phyloP scores from a whole-genome alignment of 1,140 invertebrate genomes.

The Lepidurus couesii region DNA sequence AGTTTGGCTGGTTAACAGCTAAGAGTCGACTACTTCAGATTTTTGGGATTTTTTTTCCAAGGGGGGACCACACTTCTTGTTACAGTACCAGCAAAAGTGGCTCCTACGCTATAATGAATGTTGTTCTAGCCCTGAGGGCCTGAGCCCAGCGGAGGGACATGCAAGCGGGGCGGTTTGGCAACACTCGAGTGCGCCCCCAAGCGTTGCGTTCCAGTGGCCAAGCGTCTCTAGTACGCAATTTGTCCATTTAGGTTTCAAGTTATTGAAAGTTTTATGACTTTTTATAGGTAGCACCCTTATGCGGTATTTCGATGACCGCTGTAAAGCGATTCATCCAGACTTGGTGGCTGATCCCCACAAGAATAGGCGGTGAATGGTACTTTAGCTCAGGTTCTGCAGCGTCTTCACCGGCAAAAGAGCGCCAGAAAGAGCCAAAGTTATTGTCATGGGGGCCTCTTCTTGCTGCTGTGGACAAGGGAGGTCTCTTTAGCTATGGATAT shows the following conservation, averaged over 20 bases:
- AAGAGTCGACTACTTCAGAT: too few relatives aligned
- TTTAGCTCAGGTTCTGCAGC: background rate
- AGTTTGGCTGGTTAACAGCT: too few relatives aligned
- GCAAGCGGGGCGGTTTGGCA: too few relatives aligned
- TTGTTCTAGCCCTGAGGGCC: too few relatives aligned
- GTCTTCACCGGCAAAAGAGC: background rate
- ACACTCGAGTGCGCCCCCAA: too few relatives aligned
- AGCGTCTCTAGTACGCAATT: background rate
- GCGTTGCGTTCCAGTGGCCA: background rate
- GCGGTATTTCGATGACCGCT: conserved; percentile 21
- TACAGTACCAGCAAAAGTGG: too few relatives aligned
- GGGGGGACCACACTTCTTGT: too few relatives aligned
- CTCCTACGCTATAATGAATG: too few relatives aligned
- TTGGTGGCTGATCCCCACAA: background rate
- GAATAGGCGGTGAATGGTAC: conserved; percentile 8
- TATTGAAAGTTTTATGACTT: conserved; percentile 19
- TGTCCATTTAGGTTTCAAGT: background rate
- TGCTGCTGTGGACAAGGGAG: background rate
- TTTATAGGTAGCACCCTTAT: conserved; percentile 4
- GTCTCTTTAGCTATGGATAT: background rate
- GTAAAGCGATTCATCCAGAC: background rate
- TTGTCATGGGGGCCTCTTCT: background rate
- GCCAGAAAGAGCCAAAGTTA: background rate
- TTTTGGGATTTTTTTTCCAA: too few relatives aligned
- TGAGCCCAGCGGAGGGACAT: too few relatives aligned